Conservation (phyloP, 2,113 vertebrate genomes). For the Canis aureus region DNA sequence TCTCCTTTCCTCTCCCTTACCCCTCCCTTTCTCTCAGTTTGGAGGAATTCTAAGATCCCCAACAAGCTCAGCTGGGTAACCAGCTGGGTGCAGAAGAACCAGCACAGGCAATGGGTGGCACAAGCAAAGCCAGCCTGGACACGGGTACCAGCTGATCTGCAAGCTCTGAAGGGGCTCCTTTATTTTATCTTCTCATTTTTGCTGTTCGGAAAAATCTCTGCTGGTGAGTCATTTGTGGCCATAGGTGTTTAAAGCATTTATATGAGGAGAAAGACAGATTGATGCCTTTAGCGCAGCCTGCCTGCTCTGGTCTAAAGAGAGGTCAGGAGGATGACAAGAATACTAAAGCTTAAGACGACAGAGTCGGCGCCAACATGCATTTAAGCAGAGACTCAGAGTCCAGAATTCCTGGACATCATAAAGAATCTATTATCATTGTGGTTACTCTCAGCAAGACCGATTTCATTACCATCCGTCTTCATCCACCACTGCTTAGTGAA, state of each 20-base stretch:
- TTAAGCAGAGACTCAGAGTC: constrained; percentile 87
- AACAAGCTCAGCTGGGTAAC: neutral
- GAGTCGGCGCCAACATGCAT: constrained; percentile 88
- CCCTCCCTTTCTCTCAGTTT: neutral
- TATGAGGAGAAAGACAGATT: constrained; percentile 87
- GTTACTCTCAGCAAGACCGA: constrained; percentile 89
- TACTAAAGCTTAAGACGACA: constrained; percentile 85
- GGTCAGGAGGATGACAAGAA: constrained; percentile 87
- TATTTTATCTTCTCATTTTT: constrained; percentile 50
- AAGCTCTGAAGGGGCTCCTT: constrained; percentile 47
- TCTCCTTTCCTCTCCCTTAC: neutral
- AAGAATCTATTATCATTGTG: constrained; percentile 91
- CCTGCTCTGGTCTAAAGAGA: constrained; percentile 86
- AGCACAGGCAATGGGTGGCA: neutral
- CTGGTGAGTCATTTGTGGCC: constrained; percentile 82
- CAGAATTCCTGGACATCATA: constrained; percentile 91
- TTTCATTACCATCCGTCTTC: constrained; percentile 91
- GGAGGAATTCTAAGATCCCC: neutral
- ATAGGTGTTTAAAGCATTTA: constrained; percentile 88
- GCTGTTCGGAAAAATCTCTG: constrained; percentile 64
- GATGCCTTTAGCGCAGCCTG: constrained; percentile 86
- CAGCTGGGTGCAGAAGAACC: neutral
- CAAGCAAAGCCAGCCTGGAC: neutral
- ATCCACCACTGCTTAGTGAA: constrained; percentile 86
- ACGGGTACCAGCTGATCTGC: neutral